These are phyloP conservation scores for Philantomba maxwellii DNA, from an alignment of 2,113 vertebrate species.

Conservation along the genomic window DNA sequence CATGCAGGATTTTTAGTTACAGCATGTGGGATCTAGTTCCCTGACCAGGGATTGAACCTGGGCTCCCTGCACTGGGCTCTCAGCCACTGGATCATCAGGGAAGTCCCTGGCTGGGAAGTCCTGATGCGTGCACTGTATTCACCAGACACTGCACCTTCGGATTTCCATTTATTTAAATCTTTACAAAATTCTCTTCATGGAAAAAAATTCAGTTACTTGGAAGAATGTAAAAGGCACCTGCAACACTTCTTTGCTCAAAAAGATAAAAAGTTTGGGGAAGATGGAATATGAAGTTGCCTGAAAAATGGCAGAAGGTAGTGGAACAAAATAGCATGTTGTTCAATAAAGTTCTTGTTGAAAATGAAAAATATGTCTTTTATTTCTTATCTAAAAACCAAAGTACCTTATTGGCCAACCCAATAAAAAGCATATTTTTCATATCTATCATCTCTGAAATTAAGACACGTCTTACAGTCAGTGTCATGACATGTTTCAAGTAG, in stretches of 20 bases:
- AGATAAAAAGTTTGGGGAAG: not conserved
- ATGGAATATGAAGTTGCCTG: not conserved
- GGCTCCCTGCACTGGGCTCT: not conserved
- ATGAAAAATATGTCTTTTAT: not conserved
- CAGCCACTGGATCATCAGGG: not conserved
- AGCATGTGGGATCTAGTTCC: not conserved
- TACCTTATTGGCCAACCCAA: not conserved
- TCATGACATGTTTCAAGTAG: not conserved
- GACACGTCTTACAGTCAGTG: not conserved
- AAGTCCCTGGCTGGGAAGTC: not conserved
- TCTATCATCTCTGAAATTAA: not conserved
- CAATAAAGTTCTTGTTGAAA: not conserved
- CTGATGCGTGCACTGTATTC: not conserved
- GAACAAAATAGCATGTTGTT: not conserved
- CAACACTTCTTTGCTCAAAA: not conserved
- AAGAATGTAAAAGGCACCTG: not conserved
- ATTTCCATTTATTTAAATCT: not conserved
- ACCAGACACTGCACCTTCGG: not conserved
- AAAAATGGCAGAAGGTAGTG: not conserved
- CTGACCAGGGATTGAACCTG: not conserved
- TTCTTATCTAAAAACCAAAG: not conserved
- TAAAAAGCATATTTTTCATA: not conserved
- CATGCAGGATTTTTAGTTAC: not conserved
- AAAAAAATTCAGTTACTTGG: not conserved
- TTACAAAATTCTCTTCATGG: not conserved